phyloP scores from a whole-genome alignment of 1,140 invertebrate genomes.

The Drosophila guanche region DNA sequence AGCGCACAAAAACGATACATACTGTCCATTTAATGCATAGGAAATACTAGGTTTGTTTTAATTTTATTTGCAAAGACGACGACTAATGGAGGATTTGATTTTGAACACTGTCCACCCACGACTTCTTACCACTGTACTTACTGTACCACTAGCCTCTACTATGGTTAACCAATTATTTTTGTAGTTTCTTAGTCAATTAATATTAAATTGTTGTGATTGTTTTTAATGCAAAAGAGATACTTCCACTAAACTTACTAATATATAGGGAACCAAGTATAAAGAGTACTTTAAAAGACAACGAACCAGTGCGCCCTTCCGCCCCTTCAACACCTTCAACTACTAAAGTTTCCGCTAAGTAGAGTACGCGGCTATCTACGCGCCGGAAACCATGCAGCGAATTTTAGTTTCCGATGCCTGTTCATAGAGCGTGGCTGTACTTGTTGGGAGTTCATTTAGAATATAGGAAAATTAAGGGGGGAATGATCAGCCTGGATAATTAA shows the following conservation, averaged over 20 bases:
- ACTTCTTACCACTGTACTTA: slow-evolving; percentile 38
- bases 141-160: slow-evolving; percentile 45
- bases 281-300: slow-evolving; percentile 74
- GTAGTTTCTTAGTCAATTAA: slow-evolving; percentile 82
- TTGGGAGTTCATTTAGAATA: background rate
- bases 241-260: slow-evolving; percentile 77
- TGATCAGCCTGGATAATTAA: slow-evolving; percentile 52
- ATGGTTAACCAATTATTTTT: slow-evolving; percentile 77
- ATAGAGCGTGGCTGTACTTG: slow-evolving; percentile 27
- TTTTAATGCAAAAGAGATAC: slow-evolving; percentile 77
- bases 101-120: slow-evolving; percentile 51
- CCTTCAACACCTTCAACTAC: too few relatives aligned
- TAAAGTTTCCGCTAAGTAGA: background rate
- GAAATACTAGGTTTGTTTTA: slow-evolving; percentile 75
- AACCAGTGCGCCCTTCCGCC: slow-evolving; percentile 24
- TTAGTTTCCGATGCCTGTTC: slow-evolving; percentile 56
- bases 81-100: slow-evolving; percentile 84
- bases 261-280: slow-evolving; percentile 54
- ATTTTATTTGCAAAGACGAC: slow-evolving; percentile 73
- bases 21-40: slow-evolving; percentile 60
- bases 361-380: slow-evolving; percentile 47
- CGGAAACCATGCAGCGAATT: slow-evolving; percentile 69
- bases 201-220: slow-evolving; percentile 83
- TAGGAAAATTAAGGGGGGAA: background rate
- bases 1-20: slow-evolving; percentile 68